Conservation (phyloP, 2,113 vertebrate species). For the Mionectes macconnelli region DNA sequence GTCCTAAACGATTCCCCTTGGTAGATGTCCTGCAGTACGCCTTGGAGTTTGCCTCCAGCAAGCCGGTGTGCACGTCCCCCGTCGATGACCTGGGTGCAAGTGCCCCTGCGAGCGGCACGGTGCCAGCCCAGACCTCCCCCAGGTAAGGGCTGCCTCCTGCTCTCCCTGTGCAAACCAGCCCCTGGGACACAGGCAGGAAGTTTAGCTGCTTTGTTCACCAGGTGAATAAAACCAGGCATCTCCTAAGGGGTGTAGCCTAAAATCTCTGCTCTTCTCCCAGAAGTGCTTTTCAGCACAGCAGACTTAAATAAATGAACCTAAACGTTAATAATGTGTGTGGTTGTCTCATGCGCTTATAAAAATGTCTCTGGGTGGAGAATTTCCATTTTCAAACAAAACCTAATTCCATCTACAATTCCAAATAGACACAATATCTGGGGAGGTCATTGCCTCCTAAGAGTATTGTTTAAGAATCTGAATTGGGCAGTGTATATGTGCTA, state of each 20-base stretch:
- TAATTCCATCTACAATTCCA: not conserved
- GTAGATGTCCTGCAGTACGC: slow-evolving; percentile 98
- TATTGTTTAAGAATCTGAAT: not conserved
- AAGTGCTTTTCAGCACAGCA: not conserved
- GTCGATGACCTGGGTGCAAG: slow-evolving; percentile 90
- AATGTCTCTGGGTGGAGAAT: not conserved
- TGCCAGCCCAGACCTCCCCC: slow-evolving; percentile 75
- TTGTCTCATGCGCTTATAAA: not conserved
- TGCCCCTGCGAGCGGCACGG: slow-evolving; percentile 79
- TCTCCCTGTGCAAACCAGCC: not conserved
- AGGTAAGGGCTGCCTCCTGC: slow-evolving; percentile 71
- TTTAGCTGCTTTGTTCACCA: not conserved
- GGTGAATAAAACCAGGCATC: not conserved
- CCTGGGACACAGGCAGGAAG: not conserved
- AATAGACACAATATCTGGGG: not conserved
- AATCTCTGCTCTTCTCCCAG: not conserved
- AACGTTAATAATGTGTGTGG: not conserved
- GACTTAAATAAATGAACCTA: not conserved
- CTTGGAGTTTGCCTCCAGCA: slow-evolving; percentile 97
- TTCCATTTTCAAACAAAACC: not conserved
- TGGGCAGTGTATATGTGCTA: not conserved
- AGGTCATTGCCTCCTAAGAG: not conserved
- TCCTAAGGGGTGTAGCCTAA: accelerated
- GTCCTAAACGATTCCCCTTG: slow-evolving; percentile 97
- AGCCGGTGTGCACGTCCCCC: slow-evolving; percentile 93